These are phyloP conservation scores for Aporrectodea caliginosa DNA, from an alignment of 1,140 invertebrate species.

Conservation along the genomic window DNA sequence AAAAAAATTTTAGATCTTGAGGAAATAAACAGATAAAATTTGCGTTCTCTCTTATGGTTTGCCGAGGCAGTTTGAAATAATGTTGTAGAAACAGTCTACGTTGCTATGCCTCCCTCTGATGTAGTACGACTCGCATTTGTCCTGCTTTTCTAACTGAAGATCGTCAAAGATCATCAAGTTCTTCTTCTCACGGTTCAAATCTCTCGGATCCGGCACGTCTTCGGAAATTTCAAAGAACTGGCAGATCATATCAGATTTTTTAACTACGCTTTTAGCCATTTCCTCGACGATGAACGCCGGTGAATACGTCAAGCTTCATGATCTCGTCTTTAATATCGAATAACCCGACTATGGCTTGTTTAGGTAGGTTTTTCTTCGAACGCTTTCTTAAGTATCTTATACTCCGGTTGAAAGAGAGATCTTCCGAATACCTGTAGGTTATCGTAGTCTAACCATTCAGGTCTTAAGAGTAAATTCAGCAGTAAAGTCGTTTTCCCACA, in stretches of 20 bases:
- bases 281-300: neutral
- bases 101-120: neutral
- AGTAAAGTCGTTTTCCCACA: conserved; percentile 23
- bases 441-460: conserved; percentile 7
- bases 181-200: neutral
- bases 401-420: conserved; percentile 14
- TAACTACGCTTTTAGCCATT: neutral
- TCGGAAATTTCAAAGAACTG: conserved; percentile 22
- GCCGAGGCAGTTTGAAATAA: conserved; percentile 30
- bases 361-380: conserved; percentile 17
- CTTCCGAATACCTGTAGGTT: neutral
- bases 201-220: conserved; percentile 32
- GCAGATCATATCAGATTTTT: conserved; percentile 18
- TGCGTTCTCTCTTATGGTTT: conserved; percentile 28
- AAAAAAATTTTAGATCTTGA: conserved; percentile 16
- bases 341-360: neutral
- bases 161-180: neutral
- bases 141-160: neutral
- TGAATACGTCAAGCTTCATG: neutral
- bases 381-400: conserved; percentile 15
- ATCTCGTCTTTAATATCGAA: neutral
- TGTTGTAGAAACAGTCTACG: conserved; percentile 33
- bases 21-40: conserved; percentile 21
- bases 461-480: neutral
- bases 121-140: neutral